Evolutionary conservation across 2,888 invertebrate genomes (phyloP).

Genomic region (Lasioglossum leucozonium): DNA sequence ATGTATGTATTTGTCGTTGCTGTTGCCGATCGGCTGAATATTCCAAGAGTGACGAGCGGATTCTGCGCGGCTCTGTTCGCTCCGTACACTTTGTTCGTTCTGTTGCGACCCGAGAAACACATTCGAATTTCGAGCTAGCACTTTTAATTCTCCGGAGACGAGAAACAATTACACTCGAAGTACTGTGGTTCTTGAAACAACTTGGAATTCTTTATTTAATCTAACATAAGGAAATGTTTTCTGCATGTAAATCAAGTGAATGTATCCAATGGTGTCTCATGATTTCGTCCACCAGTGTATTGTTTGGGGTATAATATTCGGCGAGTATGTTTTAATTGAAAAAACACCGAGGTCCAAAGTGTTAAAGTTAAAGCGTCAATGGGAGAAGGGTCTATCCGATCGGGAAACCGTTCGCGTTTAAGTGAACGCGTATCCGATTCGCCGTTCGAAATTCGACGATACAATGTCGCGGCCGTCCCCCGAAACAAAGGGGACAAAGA

Average conservation of each 20-base stretch:
- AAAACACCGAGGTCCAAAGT: background rate
- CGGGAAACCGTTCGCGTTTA: conserved; percentile 27
- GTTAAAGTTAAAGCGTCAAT: background rate
- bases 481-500: conserved; percentile 52
- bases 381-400: background rate
- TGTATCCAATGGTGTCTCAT: too few relatives aligned
- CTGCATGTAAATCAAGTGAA: background rate
- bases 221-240: background rate
- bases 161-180: background rate
- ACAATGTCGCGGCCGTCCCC: conserved; percentile 32
- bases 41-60: conserved; percentile 40
- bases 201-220: background rate
- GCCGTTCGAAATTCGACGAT: conserved; percentile 39
- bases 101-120: background rate
- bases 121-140: background rate
- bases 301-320: background rate
- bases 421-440: conserved; percentile 43
- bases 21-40: conserved; percentile 48
- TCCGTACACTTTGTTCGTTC: too few relatives aligned
- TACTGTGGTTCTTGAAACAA: background rate
- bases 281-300: background rate
- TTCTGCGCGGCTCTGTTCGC: conserved; percentile 19
- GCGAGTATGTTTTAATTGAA: background rate
- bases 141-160: background rate
- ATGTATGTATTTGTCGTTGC: conserved; percentile 60